Evolutionary conservation across 2,888 invertebrate genomes (phyloP).

Genomic region (Masnerella sp.): DNA sequence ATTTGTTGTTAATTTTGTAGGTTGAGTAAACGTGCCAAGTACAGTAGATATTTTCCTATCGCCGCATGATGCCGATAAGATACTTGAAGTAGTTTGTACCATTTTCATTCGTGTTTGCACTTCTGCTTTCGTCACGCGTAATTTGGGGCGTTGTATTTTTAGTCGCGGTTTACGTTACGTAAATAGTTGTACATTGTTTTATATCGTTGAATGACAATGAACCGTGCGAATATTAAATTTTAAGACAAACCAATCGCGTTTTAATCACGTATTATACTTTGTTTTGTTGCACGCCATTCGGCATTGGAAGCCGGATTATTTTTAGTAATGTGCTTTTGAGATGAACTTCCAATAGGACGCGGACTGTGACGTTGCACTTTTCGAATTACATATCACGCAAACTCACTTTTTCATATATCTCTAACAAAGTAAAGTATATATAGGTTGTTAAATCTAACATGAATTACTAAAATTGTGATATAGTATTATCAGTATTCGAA

Average conservation of each 20-base stretch:
- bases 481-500: constrained; percentile 11
- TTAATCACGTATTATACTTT: too few relatives aligned
- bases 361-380: too few relatives aligned
- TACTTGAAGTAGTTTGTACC: constrained; percentile 8
- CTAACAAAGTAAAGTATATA: too few relatives aligned
- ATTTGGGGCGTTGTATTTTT: constrained; percentile 15
- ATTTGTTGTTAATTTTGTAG: constrained; percentile 44
- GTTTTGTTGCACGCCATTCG: too few relatives aligned
- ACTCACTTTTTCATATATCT: too few relatives aligned
- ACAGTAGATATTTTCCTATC: constrained; percentile 38
- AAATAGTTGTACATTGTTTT: constrained; percentile 19
- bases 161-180: neutral
- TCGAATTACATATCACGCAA: too few relatives aligned
- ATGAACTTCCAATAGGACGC: too few relatives aligned
- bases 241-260: too few relatives aligned
- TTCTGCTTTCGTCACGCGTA: constrained; percentile 13
- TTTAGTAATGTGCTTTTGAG: too few relatives aligned
- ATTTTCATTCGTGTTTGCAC: constrained; percentile 24
- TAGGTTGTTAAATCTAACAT: neutral
- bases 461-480: constrained; percentile 26
- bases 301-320: too few relatives aligned
- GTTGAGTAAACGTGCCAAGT: constrained; percentile 44
- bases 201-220: constrained; percentile 1
- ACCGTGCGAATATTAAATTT: constrained; percentile 1
- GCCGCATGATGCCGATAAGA: too few relatives aligned